Evolutionary conservation across 2,888 invertebrate genomes (phyloP), one percentile per base, ranked within the genome.

Genomic region (Merodon equestris): DNA sequence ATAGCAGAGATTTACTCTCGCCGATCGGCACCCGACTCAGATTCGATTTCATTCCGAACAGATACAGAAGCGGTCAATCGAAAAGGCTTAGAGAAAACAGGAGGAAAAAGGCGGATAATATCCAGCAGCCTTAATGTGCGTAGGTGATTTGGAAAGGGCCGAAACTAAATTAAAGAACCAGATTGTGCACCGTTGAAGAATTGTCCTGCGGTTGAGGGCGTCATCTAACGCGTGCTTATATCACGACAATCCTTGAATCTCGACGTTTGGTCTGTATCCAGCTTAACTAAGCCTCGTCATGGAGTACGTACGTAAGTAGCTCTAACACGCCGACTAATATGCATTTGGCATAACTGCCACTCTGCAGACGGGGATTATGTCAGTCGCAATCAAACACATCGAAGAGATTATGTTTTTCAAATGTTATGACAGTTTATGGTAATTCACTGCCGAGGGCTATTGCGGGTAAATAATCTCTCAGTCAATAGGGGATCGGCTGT

Each of bases 361-460:
- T 34, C 44, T 36, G 63, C 53, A 56, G 57, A 42, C 44, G 64
- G 36, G 19, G 60, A 44, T 76, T 76, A 76, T 76, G 66, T 76
- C 76, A 76, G 54, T n/a, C 44, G 12, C 12, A 27, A 36, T 50
- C 48, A 42, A 58, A 57, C 54, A 9, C 15, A 19, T 61, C 10
- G 27, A 38, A 34, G 38, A 60, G 15, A 27, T 9, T 45, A 54
- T 60, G 48, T 60, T 50, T 56, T 19, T 61, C 60, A 67, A 77
- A 51, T 67, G 47, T 61, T 57, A 63, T 72, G 67, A 67, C 72
- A 72, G 61, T 60, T 77, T 72, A 68, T 77, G 77, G 19, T 68
- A 73, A 73, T 77, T 27, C 19, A 10, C 10, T 15, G 7, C 12
- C 15, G 18, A 61, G 45, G 15, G 18, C n/a, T 48, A 38, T 77